Evolutionary conservation across 1,140 invertebrate genomes (phyloP).

Genomic region (Drosophila navojoa): DNA sequence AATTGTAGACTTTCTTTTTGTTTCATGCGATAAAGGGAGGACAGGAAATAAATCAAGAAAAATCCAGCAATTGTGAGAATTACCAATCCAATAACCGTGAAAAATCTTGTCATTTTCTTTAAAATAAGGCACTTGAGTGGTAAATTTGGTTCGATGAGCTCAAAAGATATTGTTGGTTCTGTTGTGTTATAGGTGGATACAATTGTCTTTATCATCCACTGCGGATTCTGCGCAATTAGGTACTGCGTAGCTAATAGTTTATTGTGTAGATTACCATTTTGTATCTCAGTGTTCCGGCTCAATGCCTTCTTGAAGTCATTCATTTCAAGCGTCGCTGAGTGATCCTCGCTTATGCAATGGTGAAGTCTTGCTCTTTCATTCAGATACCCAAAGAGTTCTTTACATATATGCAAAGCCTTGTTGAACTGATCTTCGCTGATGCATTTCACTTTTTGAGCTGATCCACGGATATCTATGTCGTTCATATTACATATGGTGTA

Average conservation of each 20-base stretch:
- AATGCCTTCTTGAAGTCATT: slow-evolving; percentile 74
- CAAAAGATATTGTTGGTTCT: slow-evolving; percentile 82
- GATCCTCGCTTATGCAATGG: slow-evolving; percentile 85
- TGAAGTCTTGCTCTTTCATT: slow-evolving; percentile 80
- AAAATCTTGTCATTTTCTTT: slow-evolving; percentile 87
- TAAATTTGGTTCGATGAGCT: slow-evolving; percentile 85
- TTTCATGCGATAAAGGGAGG: slow-evolving; percentile 84
- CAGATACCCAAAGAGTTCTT: slow-evolving; percentile 54
- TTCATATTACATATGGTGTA: slow-evolving; percentile 60
- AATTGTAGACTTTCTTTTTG: slow-evolving; percentile 82
- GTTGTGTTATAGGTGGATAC: slow-evolving; percentile 40
- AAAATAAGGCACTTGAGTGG: slow-evolving; percentile 88
- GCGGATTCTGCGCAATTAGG: slow-evolving; percentile 88
- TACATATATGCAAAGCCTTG: slow-evolving; percentile 43
- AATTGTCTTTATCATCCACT: slow-evolving; percentile 86
- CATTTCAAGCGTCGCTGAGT: slow-evolving; percentile 85
- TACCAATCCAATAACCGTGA: slow-evolving; percentile 85
- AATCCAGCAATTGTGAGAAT: slow-evolving; percentile 68
- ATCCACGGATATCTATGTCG: slow-evolving; percentile 24
- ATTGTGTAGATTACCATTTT: slow-evolving; percentile 84
- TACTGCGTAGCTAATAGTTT: slow-evolving; percentile 88
- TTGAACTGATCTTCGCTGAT: slow-evolving; percentile 51
- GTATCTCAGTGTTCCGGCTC: slow-evolving; percentile 32
- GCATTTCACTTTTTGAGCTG: slow-evolving; percentile 36
- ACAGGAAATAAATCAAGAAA: slow-evolving; percentile 55